Evolutionary conservation across 2,113 vertebrate species (phyloP).

Genomic region (Gnathonemus echidnorhynchus): DNA sequence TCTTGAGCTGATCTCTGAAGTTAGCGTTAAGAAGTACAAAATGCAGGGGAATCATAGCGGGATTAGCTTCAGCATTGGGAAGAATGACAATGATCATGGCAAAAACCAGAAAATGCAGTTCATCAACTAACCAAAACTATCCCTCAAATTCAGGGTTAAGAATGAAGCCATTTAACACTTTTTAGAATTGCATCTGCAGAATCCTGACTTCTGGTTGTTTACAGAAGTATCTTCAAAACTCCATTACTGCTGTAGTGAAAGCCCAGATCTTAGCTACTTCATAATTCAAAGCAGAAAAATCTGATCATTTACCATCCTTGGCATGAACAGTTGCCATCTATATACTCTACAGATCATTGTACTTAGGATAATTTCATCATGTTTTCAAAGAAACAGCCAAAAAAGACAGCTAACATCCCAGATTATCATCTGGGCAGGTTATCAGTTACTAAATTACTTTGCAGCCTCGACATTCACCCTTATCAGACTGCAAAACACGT

Average conservation of each 20-base stretch:
- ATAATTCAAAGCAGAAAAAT: neutral
- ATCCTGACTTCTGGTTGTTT: neutral
- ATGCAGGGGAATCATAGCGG: neutral
- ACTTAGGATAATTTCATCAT: neutral
- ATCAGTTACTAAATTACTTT: neutral
- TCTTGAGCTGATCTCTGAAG: neutral
- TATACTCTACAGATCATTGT: neutral
- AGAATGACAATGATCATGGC: neutral
- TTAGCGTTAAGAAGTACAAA: neutral
- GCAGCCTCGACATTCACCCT: neutral
- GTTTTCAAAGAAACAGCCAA: neutral
- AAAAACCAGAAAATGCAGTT: neutral
- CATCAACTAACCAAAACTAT: neutral
- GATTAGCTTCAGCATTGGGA: neutral
- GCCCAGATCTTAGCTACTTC: neutral
- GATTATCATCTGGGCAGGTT: neutral
- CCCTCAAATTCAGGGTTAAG: neutral
- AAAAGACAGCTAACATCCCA: neutral
- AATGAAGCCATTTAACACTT: neutral
- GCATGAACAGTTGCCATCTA: neutral
- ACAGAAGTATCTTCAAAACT: neutral
- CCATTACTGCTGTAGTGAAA: neutral
- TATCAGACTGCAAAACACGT: neutral
- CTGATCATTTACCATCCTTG: neutral
- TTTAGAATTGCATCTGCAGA: neutral